Percentiles rank a stretch among this genome's conserved stretches.
Conservation (phyloP, 2,797 vertebrate species). For the Acipenser ruthenus region DNA sequence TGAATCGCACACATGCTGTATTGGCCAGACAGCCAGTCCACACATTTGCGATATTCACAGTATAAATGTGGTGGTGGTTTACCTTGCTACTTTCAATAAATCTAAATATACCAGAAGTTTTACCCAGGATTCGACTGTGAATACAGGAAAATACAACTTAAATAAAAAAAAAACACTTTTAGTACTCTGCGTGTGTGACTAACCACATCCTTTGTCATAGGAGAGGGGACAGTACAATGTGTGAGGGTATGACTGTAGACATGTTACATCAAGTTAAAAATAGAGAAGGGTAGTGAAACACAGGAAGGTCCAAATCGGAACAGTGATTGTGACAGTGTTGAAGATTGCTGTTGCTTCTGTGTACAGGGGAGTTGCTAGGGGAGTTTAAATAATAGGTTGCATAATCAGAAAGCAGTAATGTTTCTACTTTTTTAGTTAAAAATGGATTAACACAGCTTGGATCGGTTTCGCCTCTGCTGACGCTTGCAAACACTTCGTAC, state of each 20-base stretch:
- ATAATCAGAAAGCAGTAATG: conserved; percentile 1
- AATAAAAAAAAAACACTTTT: not conserved
- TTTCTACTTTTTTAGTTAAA: conserved; percentile 16
- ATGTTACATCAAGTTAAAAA: conserved; percentile 35
- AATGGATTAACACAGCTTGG: too few relatives aligned
- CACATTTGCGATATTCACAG: too few relatives aligned
- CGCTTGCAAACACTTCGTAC: too few relatives aligned
- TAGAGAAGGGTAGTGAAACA: conserved; percentile 50
- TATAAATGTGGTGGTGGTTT: too few relatives aligned
- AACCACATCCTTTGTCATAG: conserved; percentile 45
- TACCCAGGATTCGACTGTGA: too few relatives aligned
- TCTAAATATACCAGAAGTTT: too few relatives aligned
- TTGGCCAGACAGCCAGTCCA: too few relatives aligned
- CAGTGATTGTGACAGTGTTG: conserved; percentile 27
- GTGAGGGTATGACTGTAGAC: conserved; percentile 44
- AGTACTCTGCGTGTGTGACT: conserved; percentile 20
- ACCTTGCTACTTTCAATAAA: too few relatives aligned
- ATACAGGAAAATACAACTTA: not conserved
- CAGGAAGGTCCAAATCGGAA: conserved; percentile 46
- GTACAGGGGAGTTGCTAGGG: conserved; percentile 30
- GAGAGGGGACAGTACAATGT: conserved; percentile 11
- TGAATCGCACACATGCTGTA: too few relatives aligned
- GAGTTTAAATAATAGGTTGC: conserved; percentile 13
- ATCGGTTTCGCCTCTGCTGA: too few relatives aligned
- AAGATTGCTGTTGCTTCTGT: conserved; percentile 35